Evolutionary conservation across 2,888 invertebrate species (phyloP), one percentile per base, ranked within the genome.

Genomic region (Rhabditoides inermis): DNA sequence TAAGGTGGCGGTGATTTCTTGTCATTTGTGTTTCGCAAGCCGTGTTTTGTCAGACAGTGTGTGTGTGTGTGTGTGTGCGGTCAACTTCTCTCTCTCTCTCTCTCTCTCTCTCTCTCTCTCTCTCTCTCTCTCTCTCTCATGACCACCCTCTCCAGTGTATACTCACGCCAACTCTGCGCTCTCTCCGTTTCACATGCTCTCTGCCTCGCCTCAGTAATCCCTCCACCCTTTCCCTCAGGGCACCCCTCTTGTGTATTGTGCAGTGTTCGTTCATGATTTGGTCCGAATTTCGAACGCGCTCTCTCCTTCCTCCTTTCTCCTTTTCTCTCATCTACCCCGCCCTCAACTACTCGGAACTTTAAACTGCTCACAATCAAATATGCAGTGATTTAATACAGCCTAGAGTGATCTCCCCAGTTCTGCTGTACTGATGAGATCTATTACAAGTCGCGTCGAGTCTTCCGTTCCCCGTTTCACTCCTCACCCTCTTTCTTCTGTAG

Each of bases 51-150:
- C 44, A 20, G 4, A 7, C 44, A 28, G 22, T n/a, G 40, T 15
- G 3, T n/a, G 6, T 27, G n/a, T n/a, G n/a, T n/a, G n/a, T n/a
- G n/a, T n/a, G n/a, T n/a, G n/a, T n/a, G n/a, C n/a, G n/a, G n/a
- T n/a, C n/a, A n/a, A n/a, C n/a, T 20, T 22, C 26, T n/a, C 10
- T 20, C 4, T 18, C 35, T 27, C 44, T 40, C 28, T 23, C 22
- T 51, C 46, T 41, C 42, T 15, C 44, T 37, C 51, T 42, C 27
- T 22, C 51, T 20, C 27, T 45, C 15, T 51, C 36, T 30, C 25
- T 27, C 45, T 45, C 30, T 41, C 41, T 23, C 27, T 26, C 28
- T 12, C 15, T 25, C 18, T n/a, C 28, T 1, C 15, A 1, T 44
- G 42, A 6, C 30, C 22, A 44, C n/a, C 27, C 37, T 20, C 36